These are phyloP conservation scores for Neosilurus mollespiculum DNA, from an alignment of 2,797 vertebrate genomes.

Conservation along the genomic window DNA sequence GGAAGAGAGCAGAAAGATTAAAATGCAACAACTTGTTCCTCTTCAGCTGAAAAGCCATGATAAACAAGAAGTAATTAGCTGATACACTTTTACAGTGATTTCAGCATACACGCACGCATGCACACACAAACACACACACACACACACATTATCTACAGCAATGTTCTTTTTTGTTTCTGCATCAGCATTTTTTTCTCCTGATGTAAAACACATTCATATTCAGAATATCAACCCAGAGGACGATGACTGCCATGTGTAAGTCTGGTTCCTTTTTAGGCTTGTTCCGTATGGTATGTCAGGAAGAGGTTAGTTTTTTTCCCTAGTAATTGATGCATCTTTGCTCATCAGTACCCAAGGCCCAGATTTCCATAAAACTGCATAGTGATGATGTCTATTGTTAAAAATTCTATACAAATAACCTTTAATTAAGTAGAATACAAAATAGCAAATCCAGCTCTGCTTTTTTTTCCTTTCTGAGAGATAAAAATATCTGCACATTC, in stretches of 20 bases:
- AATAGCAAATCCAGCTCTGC: slow-evolving; percentile 36
- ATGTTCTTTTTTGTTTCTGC: neutral
- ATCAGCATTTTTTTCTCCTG: neutral
- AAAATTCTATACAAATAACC: neutral
- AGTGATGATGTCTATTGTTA: neutral
- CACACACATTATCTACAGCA: neutral
- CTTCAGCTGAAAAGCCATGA: slow-evolving; percentile 10
- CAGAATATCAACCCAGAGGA: neutral
- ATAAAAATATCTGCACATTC: slow-evolving; percentile 60
- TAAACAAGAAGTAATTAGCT: slow-evolving; percentile 32
- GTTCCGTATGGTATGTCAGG: neutral
- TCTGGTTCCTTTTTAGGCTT: neutral
- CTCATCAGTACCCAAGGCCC: neutral
- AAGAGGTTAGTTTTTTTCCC: too few species aligned
- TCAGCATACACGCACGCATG: neutral
- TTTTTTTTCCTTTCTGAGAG: slow-evolving; percentile 57
- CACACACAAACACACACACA: neutral
- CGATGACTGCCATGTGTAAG: neutral
- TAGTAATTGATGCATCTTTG: neutral
- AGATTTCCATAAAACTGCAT: slow-evolving; percentile 26
- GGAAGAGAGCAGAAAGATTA: slow-evolving; percentile 2
- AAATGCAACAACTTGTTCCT: slow-evolving; percentile 28
- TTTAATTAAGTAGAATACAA: slow-evolving; percentile 10
- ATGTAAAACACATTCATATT: neutral
- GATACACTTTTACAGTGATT: slow-evolving; percentile 5